Conservation (phyloP, 2,797 vertebrate genomes). For the Poeciliopsis paucimaculata region DNA sequence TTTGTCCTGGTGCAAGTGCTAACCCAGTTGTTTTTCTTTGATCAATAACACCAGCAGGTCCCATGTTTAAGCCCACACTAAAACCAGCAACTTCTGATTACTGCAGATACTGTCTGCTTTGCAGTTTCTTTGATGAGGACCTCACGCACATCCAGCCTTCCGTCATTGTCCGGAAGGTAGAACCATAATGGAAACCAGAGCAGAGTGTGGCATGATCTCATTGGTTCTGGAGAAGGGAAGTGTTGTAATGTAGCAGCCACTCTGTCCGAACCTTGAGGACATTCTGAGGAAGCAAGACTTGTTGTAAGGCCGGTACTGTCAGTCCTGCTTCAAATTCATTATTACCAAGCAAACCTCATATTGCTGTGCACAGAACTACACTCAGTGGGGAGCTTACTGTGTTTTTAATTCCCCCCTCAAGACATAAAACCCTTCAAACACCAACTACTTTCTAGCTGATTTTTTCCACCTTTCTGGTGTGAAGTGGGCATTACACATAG, state of each 20-base stretch:
- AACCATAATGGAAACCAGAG: neutral
- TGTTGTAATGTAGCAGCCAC: neutral
- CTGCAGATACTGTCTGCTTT: neutral
- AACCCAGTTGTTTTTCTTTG: constrained; percentile 49
- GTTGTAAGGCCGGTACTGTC: neutral
- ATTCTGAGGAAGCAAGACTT: neutral
- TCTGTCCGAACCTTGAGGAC: neutral
- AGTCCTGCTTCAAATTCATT: neutral
- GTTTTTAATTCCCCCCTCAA: neutral
- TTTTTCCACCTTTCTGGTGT: neutral
- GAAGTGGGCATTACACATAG: neutral
- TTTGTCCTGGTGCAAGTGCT: constrained; percentile 64
- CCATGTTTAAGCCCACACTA: constrained; percentile 8
- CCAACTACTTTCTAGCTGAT: neutral
- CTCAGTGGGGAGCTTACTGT: neutral
- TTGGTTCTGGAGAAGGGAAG: neutral
- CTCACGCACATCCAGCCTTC: neutral
- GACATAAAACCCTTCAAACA: neutral
- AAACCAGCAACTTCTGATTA: neutral
- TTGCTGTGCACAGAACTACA: neutral
- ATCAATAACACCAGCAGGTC: constrained; percentile 51
- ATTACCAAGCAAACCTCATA: neutral
- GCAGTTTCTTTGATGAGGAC: neutral
- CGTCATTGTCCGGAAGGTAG: neutral
- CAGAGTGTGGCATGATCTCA: neutral